Conservation (phyloP, 2,888 invertebrate species). For the Hypsopygia costalis region DNA sequence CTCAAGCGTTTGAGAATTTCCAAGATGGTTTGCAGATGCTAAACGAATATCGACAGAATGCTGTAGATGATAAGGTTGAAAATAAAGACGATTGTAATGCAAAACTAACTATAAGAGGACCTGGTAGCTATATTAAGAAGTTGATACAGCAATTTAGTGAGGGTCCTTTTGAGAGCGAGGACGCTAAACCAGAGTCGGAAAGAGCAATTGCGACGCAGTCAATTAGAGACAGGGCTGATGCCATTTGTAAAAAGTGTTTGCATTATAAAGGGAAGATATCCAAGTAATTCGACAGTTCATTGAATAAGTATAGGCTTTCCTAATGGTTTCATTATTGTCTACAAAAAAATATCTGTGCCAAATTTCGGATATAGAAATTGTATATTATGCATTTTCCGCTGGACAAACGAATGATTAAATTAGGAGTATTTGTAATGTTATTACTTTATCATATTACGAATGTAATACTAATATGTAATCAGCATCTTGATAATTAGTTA, state of each 20-base stretch:
- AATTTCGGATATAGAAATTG: too few relatives aligned
- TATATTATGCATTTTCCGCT: too few relatives aligned
- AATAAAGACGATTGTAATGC: conserved; percentile 39
- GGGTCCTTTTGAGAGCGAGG: conserved; percentile 62
- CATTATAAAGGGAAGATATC: conserved; percentile 70
- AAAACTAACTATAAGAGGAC: conserved; percentile 64
- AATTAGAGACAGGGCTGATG: conserved; percentile 68
- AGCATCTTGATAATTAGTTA: too few relatives aligned
- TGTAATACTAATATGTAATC: too few relatives aligned
- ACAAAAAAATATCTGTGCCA: too few relatives aligned
- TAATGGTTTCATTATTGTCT: too few relatives aligned
- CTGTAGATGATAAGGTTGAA: conserved; percentile 31
- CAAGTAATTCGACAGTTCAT: conserved; percentile 40
- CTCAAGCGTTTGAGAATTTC: conserved; percentile 58
- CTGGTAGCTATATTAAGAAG: conserved; percentile 72
- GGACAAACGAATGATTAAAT: too few relatives aligned
- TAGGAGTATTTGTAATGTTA: too few relatives aligned
- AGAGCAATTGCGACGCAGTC: conserved; percentile 51
- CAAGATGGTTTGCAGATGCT: conserved; percentile 61
- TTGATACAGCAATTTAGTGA: conserved; percentile 75
- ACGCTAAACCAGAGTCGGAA: conserved; percentile 59
- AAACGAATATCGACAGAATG: conserved; percentile 37
- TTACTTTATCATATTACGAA: too few relatives aligned
- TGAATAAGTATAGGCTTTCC: too few relatives aligned
- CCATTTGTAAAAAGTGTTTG: conserved; percentile 74